Evolutionary conservation across 35 echinoderm and acorn worm genomes (phyloP).

Genomic region (Apostichopus californicus): DNA sequence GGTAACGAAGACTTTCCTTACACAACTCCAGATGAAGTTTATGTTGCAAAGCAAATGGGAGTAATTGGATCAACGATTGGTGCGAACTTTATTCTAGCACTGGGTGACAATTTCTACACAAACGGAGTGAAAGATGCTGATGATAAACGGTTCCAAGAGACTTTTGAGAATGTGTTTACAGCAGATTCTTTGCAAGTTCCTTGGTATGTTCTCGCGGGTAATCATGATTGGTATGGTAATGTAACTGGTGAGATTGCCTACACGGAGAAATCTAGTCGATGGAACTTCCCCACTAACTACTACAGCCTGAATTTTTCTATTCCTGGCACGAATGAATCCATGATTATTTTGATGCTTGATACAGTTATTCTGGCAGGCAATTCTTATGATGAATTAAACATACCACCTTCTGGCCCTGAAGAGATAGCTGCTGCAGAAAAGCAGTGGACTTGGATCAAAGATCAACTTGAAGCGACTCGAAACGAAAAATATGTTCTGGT

Average conservation of each 20-base stretch:
- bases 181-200: conserved; percentile 63
- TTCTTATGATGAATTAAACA: conserved; percentile 33
- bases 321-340: conserved; percentile 60
- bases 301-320: conserved; percentile 73
- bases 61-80: conserved; percentile 30
- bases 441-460: conserved; percentile 88
- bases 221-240: conserved; percentile 71
- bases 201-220: conserved; percentile 62
- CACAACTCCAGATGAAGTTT: conserved; percentile 58
- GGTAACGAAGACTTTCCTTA: conserved; percentile 53
- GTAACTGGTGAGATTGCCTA: conserved; percentile 57
- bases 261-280: conserved; percentile 52
- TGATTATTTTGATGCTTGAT: conserved; percentile 91
- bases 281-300: conserved; percentile 76
- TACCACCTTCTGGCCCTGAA: conserved; percentile 63
- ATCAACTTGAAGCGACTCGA: conserved; percentile 60
- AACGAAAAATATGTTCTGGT: conserved; percentile 85
- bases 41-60: conserved; percentile 60
- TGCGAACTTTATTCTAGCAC: conserved; percentile 58
- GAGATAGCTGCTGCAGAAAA: conserved; percentile 50
- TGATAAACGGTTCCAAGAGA: conserved; percentile 59
- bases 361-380: conserved; percentile 80
- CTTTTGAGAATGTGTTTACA: conserved; percentile 70
- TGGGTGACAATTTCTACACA: conserved; percentile 67
- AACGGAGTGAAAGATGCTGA: conserved; percentile 60